Percentiles rank a stretch among this genome's conserved stretches.
phyloP scores from a whole-genome alignment of 2,797 vertebrate genomes.

The Rachycentron canadum region DNA sequence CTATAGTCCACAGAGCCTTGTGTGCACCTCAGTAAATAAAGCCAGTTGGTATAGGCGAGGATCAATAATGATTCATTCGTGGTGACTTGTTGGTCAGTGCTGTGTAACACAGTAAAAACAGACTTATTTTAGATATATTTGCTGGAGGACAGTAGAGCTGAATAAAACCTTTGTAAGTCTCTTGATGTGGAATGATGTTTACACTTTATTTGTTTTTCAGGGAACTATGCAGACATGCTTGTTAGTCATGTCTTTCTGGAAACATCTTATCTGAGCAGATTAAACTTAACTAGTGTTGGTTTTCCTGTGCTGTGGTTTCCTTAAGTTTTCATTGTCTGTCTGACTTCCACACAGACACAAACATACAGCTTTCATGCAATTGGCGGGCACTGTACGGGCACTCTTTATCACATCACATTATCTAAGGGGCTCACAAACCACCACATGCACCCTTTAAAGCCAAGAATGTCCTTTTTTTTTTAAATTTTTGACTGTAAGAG shows the following conservation, averaged over 20 bases:
- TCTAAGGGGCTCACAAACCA: no score
- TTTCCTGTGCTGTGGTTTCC: background rate
- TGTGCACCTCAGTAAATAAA: no score
- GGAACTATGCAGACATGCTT: background rate
- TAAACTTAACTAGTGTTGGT: no score
- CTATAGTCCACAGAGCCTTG: no score
- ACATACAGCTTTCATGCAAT: background rate
- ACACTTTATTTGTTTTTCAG: background rate
- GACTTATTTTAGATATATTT: background rate
- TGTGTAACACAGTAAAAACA: no score
- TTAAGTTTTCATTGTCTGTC: background rate
- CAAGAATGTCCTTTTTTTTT: no score
- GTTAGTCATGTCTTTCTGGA: background rate
- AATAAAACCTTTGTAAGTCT: background rate
- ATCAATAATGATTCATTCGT: no score
- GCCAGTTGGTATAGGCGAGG: no score
- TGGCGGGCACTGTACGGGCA: no score
- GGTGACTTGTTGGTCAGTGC: no score
- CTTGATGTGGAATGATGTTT: background rate
- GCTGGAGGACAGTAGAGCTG: background rate
- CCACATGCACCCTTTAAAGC: no score
- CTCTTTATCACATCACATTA: background rate
- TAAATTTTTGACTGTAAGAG: no score
- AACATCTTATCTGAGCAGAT: background rate
- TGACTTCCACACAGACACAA: background rate